Base-by-base conservation (phyloP, 2,797 vertebrate species). In the Amblyraja radiata region DNA sequence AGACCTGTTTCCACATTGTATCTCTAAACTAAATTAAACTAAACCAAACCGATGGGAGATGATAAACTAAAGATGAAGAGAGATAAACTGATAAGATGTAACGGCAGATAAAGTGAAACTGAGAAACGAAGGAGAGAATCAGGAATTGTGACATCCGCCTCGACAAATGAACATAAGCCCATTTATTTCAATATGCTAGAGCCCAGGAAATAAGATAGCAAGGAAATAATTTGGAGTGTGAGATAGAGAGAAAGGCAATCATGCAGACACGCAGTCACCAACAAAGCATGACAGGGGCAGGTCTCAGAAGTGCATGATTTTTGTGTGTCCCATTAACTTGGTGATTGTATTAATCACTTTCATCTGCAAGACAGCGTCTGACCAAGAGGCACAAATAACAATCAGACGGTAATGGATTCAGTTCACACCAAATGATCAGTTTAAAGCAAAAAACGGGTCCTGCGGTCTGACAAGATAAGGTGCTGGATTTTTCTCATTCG, bases 301-400 rank as follows among this genome's bases (percentile, higher is more conserved):
- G 84, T 18, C 84, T 88, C 65, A 68, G 9, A 88, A 65, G 28
- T 86, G 61, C n/a, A 68, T 68, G n/a, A 88, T 21, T 88, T 88
- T 32, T 65, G 84, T 18, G 61, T 21, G 63, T 65, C 63, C 84
- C 68, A 18, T 88, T 36, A 10, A 65, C 36, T 68, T 32, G 18
- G n/a, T 36, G n/a, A 32, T 36, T 36, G 68, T 68, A 88, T 88
- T 36, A 28, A 68, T 88, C 84, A 68, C 16, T 88, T 88, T 68
- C n/a, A 68, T 88, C 61, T 88, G n/a, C 13, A 88, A 88, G 63
- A 63, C 84, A 88, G 84, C 1, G 32, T 88, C 84, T 68, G n/a
- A 68, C 84, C n/a, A 88, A 88, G 16, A 88, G 61, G 61, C 84
- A 88, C 84, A 88, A 88, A 88, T 32, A 88, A 36, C 63, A 65